Evolutionary conservation across 2,888 invertebrate species (phyloP), one percentile per base, ranked within the genome.

Genomic region (Dugesia japonica): DNA sequence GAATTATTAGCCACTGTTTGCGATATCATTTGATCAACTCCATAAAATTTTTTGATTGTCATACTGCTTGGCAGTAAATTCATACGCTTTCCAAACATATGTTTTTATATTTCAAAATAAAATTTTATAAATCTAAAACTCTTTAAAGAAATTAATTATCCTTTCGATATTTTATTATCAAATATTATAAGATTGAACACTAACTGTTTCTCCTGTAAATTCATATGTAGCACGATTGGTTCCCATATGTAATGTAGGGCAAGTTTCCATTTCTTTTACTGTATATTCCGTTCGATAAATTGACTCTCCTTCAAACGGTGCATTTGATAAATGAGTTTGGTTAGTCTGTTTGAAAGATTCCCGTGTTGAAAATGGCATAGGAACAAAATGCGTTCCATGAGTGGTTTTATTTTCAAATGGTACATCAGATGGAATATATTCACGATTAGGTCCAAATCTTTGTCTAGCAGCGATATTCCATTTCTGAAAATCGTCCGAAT

Each of bases 341-440:
- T 79, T 79, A 28, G 79, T 79, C n/a, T 82, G 82, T 76, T 81
- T 81, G 79, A 80, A 81, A 78, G 81, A 81, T 72, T 77, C 79
- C 0, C 79, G 77, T 0, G 79, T 80, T n/a, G 78, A 78, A 7
- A 79, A 73, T 13, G 79, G 79, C 27, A 83, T 81, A n/a, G 80
- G 80, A 74, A 81, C 78, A 79, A 80, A 84, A 78, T 84, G 83
- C 56, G 81, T 80, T 78, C 81, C 82, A 77, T 83, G 81, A 27
- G 82, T 84, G 15, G 83, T 80, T 31, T 79, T 79, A 33, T 84
- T 84, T 77, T 84, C 83, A 79, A 85, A 85, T 71, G 83, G 83
- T 20, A 81, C 82, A 17, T 78, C 79, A 27, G 81, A 82, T 27
- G 83, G 82, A 28, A 80, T 78, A 78, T 84, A 85, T 17, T 81